Conservation (phyloP, 2,113 vertebrate species). For the Acanthisitta chloris region DNA sequence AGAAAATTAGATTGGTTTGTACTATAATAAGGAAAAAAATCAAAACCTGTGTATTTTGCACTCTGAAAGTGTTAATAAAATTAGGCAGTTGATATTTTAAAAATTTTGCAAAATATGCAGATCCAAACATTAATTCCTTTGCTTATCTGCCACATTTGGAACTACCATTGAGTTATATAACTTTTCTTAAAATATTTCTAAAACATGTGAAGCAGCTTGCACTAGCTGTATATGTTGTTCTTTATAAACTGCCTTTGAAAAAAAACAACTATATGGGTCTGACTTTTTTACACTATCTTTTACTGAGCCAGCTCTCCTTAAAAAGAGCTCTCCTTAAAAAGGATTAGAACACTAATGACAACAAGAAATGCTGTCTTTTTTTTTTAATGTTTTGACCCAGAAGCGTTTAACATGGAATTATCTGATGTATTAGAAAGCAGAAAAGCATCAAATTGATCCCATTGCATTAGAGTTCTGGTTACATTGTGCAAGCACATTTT, state of each 20-base stretch:
- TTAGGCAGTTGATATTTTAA: neutral
- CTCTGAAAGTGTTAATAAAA: neutral
- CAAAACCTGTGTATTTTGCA: neutral
- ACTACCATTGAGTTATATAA: neutral
- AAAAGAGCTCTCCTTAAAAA: neutral
- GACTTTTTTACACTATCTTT: neutral
- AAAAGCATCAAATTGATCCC: neutral
- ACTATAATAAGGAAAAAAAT: neutral
- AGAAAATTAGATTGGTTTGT: neutral
- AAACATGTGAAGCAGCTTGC: conserved; percentile 14
- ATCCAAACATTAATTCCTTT: neutral
- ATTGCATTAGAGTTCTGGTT: neutral
- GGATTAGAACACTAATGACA: neutral
- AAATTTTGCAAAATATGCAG: neutral
- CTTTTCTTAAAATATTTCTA: neutral
- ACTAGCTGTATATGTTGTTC: neutral
- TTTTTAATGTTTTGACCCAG: neutral
- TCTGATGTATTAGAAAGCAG: neutral
- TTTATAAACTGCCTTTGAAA: neutral
- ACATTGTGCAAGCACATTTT: neutral
- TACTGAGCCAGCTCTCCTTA: neutral
- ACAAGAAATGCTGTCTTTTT: neutral
- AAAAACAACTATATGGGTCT: neutral
- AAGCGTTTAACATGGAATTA: neutral
- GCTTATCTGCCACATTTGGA: neutral